These are phyloP conservation scores for Galagoides demidoff DNA, from an alignment of 2,797 vertebrate genomes.

Conservation along the genomic window DNA sequence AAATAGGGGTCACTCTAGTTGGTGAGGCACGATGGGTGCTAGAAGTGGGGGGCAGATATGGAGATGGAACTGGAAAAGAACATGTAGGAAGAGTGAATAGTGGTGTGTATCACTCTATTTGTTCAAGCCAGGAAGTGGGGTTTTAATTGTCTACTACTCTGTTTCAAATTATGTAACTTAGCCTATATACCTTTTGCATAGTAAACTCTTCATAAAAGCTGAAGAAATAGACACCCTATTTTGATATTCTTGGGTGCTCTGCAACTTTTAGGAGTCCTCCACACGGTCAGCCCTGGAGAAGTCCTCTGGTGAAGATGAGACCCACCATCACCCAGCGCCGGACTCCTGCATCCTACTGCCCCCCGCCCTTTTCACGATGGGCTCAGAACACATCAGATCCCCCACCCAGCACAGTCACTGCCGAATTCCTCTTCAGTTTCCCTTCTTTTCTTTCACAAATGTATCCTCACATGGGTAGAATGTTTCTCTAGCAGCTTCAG, in stretches of 20 bases:
- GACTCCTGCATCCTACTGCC: neutral
- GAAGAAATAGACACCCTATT: neutral
- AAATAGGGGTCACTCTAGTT: neutral
- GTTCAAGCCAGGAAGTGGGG: neutral
- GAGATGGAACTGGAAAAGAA: neutral
- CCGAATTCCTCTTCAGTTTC: neutral
- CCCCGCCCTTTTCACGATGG: neutral
- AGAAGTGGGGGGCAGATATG: neutral
- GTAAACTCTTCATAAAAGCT: neutral
- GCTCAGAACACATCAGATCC: neutral
- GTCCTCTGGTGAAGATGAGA: neutral
- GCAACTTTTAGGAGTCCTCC: neutral
- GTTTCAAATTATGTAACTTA: neutral
- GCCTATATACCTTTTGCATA: neutral
- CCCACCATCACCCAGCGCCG: neutral
- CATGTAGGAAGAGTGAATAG: accelerated
- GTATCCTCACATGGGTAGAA: neutral
- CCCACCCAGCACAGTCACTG: neutral
- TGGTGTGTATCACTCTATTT: neutral
- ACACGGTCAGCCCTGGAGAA: neutral
- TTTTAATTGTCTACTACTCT: neutral
- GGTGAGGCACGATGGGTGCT: neutral
- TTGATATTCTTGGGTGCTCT: neutral
- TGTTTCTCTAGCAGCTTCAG: neutral
- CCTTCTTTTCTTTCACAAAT: neutral